phyloP scores from a whole-genome alignment of 2,888 invertebrate species.

The Drosophila hamatofila region DNA sequence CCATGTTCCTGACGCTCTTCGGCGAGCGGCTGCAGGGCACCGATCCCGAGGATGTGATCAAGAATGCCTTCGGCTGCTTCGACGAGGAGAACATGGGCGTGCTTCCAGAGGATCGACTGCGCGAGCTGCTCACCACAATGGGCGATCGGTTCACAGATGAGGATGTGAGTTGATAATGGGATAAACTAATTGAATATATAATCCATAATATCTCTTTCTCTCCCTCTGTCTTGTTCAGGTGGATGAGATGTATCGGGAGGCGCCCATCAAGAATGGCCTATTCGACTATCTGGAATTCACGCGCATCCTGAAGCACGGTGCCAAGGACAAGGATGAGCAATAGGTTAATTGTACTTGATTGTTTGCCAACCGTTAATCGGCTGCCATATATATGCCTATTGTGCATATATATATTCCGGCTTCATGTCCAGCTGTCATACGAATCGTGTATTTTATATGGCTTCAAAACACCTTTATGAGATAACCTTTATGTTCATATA shows the following conservation, averaged over 20 bases:
- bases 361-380: constrained; percentile 32
- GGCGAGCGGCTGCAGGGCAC: constrained; percentile 99
- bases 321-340: constrained; percentile 99
- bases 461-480: constrained; percentile 18
- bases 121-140: constrained; percentile 98
- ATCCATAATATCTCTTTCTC: background rate
- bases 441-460: constrained; percentile 46
- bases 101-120: constrained; percentile 96
- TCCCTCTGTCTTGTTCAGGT: constrained; percentile 86
- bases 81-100: constrained; percentile 98
- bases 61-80: constrained; percentile 99
- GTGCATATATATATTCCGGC: constrained; percentile 33
- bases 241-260: constrained; percentile 99
- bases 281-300: constrained; percentile 99
- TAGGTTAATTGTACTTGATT: constrained; percentile 78
- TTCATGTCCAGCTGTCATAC: constrained; percentile 40
- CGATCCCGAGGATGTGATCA: constrained; percentile 99
- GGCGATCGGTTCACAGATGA: constrained; percentile 98
- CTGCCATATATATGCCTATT: constrained; percentile 10
- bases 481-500: constrained; percentile 21
- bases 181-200: background rate
- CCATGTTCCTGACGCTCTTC: constrained; percentile 99
- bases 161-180: constrained; percentile 86
- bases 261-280: constrained; percentile 95
- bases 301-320: constrained; percentile 99